These are phyloP conservation scores for Platorchestia sp. DNA, from an alignment of 1,140 invertebrate species.

Conservation along the genomic window DNA sequence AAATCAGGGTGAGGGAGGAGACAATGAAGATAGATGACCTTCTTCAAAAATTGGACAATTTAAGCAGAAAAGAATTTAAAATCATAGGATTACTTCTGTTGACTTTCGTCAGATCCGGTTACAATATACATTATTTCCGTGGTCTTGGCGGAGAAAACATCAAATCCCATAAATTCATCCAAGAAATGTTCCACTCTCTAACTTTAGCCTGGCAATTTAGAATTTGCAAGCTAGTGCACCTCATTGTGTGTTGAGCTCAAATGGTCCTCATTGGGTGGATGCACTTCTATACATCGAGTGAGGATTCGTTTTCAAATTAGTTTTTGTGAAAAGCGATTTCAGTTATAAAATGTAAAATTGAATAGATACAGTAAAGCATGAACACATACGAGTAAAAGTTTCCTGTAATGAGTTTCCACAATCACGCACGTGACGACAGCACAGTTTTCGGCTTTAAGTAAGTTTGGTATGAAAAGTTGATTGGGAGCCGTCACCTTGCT, in stretches of 20 bases:
- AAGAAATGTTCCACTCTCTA: no score
- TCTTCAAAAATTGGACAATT: no score
- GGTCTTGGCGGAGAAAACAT: no score
- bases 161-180: no score
- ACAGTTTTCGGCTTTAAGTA: neutral
- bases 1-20: no score
- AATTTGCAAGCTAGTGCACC: neutral
- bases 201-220: no score
- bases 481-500: neutral
- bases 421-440: neutral
- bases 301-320: neutral
- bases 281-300: neutral
- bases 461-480: neutral
- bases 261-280: neutral
- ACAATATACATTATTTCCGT: no score
- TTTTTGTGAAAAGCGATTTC: neutral
- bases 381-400: neutral
- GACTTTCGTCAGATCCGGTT: no score
- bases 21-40: no score
- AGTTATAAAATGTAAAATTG: neutral
- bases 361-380: neutral
- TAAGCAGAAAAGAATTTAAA: no score
- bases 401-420: neutral
- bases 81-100: no score
- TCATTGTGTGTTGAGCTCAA: neutral